Evolutionary conservation across 2,888 invertebrate genomes (phyloP), one percentile per base, ranked within the genome.

Genomic region (Cremastinae sp.): DNA sequence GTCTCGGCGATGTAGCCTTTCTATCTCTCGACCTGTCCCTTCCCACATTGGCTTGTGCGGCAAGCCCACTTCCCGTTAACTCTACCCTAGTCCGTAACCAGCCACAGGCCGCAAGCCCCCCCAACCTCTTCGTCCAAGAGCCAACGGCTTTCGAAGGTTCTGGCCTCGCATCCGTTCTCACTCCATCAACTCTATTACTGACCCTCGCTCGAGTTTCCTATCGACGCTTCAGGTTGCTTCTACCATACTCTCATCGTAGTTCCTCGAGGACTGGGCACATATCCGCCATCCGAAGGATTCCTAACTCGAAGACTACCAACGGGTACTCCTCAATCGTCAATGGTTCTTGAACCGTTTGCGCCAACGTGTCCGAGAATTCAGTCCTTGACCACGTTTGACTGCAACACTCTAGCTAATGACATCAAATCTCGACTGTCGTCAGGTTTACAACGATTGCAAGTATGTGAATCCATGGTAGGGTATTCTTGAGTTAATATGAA

Each of bases 41-140:
- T 43, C 22, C 18, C 43, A 39, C 81, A 84, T 83, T 84, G 83
- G 83, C 82, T 79, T 58, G 80, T 79, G 78, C 81, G 77, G 82
- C 82, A 47, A 78, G 81, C 82, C 81, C 81, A 83, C 84, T 84
- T 84, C 81, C 85, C 82, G 84, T 82, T 82, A 83, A 81, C 83
- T 81, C 84, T 81, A 80, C 80, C 82, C 82, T 82, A 82, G 81
- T 80, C 82, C 81, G 76, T 80, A 84, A 84, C 83, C 80, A 83
- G 83, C 85, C 85, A 80, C 85, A 85, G 83, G 85, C 85, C 84
- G 80, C 84, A 83, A 82, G 79, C 83, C 78, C 81, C 75, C 81
- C 76, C 79, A 79, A 78, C 59, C 62, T 28, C 28, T 28, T 28
- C 28, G 28, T 5, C 5, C 2, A 47, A 35, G 37, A 20, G 49